Evolutionary conservation across 2,113 vertebrate genomes (phyloP), one percentile per base, ranked within the genome.

Genomic region (Siniperca knerii): DNA sequence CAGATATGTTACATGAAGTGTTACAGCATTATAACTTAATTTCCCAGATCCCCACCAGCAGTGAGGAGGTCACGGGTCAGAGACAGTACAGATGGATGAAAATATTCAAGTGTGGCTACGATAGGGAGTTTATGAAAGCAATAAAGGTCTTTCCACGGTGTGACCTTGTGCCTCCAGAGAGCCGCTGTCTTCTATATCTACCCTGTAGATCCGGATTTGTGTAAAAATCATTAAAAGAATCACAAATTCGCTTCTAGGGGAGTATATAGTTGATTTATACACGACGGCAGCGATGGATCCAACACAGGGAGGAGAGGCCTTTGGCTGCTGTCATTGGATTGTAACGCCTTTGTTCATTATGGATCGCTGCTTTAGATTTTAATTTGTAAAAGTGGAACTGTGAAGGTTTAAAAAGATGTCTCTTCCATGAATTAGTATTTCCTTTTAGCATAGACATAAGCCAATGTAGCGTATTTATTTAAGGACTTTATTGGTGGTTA

Each of bases 181-280:
- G 88, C 87, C 94, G 57, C 93, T 95, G 95, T 96, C 96, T 95
- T 96, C 98, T 99, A 97, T 99, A 99, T 99, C 97, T 98, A 99
- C 98, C 98, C 98, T 99, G 98, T 99, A 99, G 98, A 99, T 99
- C 98, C 98, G 98, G 98, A 99, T 99, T 99, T 99, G 98, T 99
- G 98, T 99, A 96, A 94, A 96, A 93, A 96, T 90, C 82, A 83
- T 96, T 96, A 93, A 94, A 94, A 96, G 93, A 95, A 96, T 98
- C 98, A 99, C 98, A 99, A 99, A 99, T 99, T 99, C 98, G 98
- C 95, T 96, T 99, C 98, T 99, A 98, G 98, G 98, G 98, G 98
- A 98, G 98, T 98, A 99, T 99, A 98, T 99, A 99, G 98, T 98
- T 97, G 98, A 99, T 97, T 96, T 97, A 98, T 95, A 98, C 97